Conservation (phyloP, 1,140 invertebrate genomes). For the Bombus vancouverensis region DNA sequence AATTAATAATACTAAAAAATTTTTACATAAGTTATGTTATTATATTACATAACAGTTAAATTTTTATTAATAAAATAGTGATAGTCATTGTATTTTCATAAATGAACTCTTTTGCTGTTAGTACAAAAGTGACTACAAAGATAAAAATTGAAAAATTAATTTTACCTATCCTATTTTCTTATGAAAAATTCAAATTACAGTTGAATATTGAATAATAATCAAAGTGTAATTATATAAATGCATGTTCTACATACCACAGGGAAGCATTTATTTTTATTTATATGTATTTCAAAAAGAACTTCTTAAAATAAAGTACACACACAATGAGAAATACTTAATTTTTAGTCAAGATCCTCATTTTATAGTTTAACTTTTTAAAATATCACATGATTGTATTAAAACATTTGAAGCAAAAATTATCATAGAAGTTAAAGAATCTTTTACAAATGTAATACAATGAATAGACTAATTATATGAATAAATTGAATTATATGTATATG, state of each 20-base stretch:
- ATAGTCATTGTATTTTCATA: conserved; percentile 13
- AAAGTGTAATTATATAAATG: conserved; percentile 56
- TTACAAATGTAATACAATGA: too few species aligned
- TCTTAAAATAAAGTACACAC: conserved; percentile 66
- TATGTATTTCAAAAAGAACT: conserved; percentile 71
- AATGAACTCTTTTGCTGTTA: conserved; percentile 61
- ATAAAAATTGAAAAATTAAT: conserved; percentile 50
- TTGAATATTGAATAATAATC: conserved; percentile 32
- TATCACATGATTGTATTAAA: not conserved
- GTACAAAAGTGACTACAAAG: conserved; percentile 30
- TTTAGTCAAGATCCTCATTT: not conserved
- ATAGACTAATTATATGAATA: not conserved
- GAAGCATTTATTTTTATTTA: conserved; percentile 77
- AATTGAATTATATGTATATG: not conserved
- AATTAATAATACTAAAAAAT: not conserved
- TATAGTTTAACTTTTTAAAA: not conserved
- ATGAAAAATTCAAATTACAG: conserved; percentile 48
- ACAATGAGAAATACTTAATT: conserved; percentile 27
- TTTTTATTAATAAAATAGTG: not conserved
- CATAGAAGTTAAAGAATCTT: too few species aligned
- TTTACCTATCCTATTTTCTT: conserved; percentile 51
- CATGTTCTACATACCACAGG: conserved; percentile 69
- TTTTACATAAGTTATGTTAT: not conserved
- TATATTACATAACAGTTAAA: not conserved
- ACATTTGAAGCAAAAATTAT: not conserved